Percentiles rank a stretch among this genome's conserved stretches.
Evolutionary conservation across 1,140 invertebrate genomes (phyloP).

Genomic region (Eueides isabella): DNA sequence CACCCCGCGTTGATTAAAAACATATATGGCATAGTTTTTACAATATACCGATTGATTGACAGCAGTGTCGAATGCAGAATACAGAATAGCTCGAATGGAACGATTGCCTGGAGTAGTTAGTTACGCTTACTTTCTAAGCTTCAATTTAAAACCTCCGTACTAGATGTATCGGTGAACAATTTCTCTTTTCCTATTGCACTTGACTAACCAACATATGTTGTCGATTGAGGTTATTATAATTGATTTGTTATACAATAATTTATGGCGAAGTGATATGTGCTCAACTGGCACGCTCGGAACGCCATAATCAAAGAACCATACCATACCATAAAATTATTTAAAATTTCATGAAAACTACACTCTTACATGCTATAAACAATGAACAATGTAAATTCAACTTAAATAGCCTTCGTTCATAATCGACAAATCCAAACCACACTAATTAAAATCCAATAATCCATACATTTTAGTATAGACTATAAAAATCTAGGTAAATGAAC

Average conservation of each 20-base stretch:
- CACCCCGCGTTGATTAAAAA: not conserved
- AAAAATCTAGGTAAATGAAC: constrained; percentile 9
- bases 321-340: too few relatives aligned
- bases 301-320: too few relatives aligned
- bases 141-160: constrained; percentile 5
- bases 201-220: constrained; percentile 5
- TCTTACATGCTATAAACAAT: not conserved
- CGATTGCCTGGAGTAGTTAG: constrained; percentile 3
- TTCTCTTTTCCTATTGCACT: not conserved
- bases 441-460: not conserved
- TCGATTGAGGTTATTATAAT: not conserved
- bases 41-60: constrained; percentile 10
- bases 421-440: not conserved
- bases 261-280: too few relatives aligned
- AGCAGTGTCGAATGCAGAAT: constrained; percentile 6
- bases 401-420: not conserved
- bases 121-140: constrained; percentile 13
- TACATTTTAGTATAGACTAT: not conserved
- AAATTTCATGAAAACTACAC: not conserved
- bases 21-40: not conserved
- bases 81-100: constrained; percentile 5
- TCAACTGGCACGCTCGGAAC: too few relatives aligned
- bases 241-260: not conserved
- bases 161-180: not conserved
- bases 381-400: not conserved